Base-by-base conservation (phyloP, 2,888 invertebrate species). In the Ormyrus labotus region DNA sequence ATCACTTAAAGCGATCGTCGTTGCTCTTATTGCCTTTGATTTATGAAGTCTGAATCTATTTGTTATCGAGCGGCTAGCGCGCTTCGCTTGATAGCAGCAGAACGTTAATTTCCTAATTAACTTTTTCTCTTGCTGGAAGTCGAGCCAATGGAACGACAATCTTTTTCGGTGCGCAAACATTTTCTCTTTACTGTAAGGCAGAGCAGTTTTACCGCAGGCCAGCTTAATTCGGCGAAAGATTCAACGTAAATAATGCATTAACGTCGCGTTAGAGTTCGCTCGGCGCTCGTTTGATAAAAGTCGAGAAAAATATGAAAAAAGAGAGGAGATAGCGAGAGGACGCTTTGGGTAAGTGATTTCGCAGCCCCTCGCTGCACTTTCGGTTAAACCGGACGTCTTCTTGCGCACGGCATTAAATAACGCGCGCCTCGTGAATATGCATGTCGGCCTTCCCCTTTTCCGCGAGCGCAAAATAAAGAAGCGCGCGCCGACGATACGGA, bases 391-490 rank as follows among this genome's bases (percentile, higher is more conserved):
- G 81, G 81, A 75, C 79, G 83, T 84, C 84, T 85, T 83, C 81
- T 82, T 82, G 82, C 77, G 81, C 82, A 80, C 75, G 34, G 83
- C 83, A 84, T 85, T 85, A 85, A 86, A 86, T 87, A 87, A 86
- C 85, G 81, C 85, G 81, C 83, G 82, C 83, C 83, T 83, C 84
- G 85, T 87, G 86, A 87, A 86, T 87, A 86, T 87, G 86, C 83
- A 85, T 86, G 84, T 58, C 58, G 69, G 61, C 13, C 68, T 55
- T 61, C 50, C 57, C 55, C 76, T 82, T 83, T 73, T 50, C 19
- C 81, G 82, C 85, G 83, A 5, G 50, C 19, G 65, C 53, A 60
- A 72, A 73, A 70, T 63, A 68, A 75, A 80, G 71, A 71, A 80
- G 76, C 67, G 76, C 80, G 65, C 61, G 74, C 63, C 19, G 60